Base-by-base conservation (phyloP, 1,140 invertebrate species). In the Brachionus plicatilis region DNA sequence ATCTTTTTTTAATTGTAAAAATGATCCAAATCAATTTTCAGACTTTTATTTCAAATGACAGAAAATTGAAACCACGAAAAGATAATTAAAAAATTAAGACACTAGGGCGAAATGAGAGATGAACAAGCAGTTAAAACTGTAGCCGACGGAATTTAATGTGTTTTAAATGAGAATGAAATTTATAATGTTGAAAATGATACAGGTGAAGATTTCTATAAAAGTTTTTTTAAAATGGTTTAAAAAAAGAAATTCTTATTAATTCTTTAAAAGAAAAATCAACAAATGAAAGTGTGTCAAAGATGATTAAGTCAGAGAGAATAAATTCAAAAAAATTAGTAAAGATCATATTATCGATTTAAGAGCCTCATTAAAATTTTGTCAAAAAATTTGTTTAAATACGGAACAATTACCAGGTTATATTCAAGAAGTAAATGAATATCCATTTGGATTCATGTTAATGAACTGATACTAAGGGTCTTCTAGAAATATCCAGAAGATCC, bases 381-480 rank as follows among this genome's bases (percentile, higher is more conserved):
- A 43, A 43, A 41, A 37, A 37, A 72, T 72, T n/a, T 72, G 68
- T 43, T 12, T 72, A n/a, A 11, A 33, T 7, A 20, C 33, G 20
- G 41, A 72, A 72, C 12, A 43, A 12, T 72, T 72, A 43, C 33
- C 8, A 17, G 68, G 68, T 41, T 72, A 12, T 20, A 14, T 72
- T 43, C 68, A 72, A n/a, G 68, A 72, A 43, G 37, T 72, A n/a
- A 17, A 9, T 72, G 68, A 72, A 72, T 72, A 72, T 72, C 68
- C 68, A 41, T 72, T 41, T 72, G 68, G 68, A 9, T 72, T 72
- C 11, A 72, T 72, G 29, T 33, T 72, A 41, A 41, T 72, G 12
- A 72, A 72, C 11, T n/a, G n/a, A n/a, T n/a, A n/a, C n/a, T n/a
- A n/a, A n/a, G n/a, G n/a, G n/a, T n/a, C n/a, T n/a, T n/a, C n/a